Base-by-base conservation (phyloP, 2,888 invertebrate genomes). In the Lepidochitona cinerea region DNA sequence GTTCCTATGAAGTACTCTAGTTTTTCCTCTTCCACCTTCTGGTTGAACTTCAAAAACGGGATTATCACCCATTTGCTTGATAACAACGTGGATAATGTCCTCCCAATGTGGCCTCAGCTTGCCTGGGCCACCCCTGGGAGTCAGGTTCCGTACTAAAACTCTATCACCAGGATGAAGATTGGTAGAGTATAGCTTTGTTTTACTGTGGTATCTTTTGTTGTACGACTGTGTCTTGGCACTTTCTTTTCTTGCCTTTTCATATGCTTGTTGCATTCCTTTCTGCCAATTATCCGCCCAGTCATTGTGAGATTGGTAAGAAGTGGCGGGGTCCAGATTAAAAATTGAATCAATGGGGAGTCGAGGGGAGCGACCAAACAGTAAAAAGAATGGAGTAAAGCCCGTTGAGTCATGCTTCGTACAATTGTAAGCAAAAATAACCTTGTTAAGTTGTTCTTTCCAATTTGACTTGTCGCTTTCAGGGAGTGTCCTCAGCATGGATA, bases 51-150 rank as follows among this genome's bases (percentile, higher is more conserved):
- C 32, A 53, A 37, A 72, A 36, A 75, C 75, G 33, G 72, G 75
- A 54, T 68, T 75, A 36, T 75, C 75, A 23, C 35, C 32, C 32
- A 52, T 59, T 12, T 64, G 71, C 9, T 33, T 33, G 23, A 41
- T 6, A 3, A 75, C 68, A 37, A 64, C 53, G 67, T 65, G 70
- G 12, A 72, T n/a, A 18, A 68, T 12, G 7, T 53, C 65, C 41
- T 72, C 64, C 75, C 65, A 75, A 14, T 37, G n/a, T 29, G 71
- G 65, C 23, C 67, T 64, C 35, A 69, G 35, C 54, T 72, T 72
- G 12, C 35, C 66, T 3, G 23, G 67, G 32, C 66, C 64, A 29
- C 72, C 75, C 32, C 49, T 59, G 32, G 36, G 66, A 33, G 33
- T 37, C 5, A 69, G 33, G 6, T 52, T 33, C 9, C 52, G 4